These are phyloP conservation scores for Torymus texanus DNA, from an alignment of 2,888 invertebrate species.

Conservation along the genomic window DNA sequence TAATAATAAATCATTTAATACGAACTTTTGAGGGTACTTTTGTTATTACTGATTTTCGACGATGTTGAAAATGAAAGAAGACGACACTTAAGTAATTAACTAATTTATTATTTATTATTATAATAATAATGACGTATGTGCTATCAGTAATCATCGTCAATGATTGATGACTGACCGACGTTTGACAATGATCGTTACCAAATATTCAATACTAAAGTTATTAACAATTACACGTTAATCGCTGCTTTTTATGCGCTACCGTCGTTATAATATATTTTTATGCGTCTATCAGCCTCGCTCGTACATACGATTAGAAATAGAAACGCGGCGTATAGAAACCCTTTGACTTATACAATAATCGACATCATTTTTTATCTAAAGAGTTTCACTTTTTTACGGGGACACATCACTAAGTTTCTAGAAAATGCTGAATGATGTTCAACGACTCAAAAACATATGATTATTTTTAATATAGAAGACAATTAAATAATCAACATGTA, in stretches of 20 bases:
- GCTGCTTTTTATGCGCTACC: constrained; percentile 49
- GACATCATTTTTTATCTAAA: constrained; percentile 47
- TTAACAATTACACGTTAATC: constrained; percentile 55
- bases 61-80: constrained; percentile 20
- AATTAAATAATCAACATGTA: neutral
- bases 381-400: constrained; percentile 41
- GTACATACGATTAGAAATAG: constrained; percentile 52
- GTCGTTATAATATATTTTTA: constrained; percentile 51
- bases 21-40: neutral
- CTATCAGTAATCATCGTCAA: constrained; percentile 55
- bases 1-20: constrained; percentile 54
- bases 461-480: neutral
- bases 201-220: constrained; percentile 55
- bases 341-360: constrained; percentile 45
- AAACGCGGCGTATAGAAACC: constrained; percentile 52
- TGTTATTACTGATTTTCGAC: neutral
- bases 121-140: constrained; percentile 55
- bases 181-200: constrained; percentile 54
- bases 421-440: constrained; percentile 42
- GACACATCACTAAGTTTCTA: constrained; percentile 45
- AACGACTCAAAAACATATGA: constrained; percentile 16
- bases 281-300: constrained; percentile 55
- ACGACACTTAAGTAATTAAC: constrained; percentile 50
- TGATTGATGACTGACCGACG: constrained; percentile 49
- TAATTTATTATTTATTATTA: constrained; percentile 57